A percentile compares a stretch with the other conserved stretches of the same genome.
Conservation (phyloP, 1,140 invertebrate species). For the Tigriopus japonicus region DNA sequence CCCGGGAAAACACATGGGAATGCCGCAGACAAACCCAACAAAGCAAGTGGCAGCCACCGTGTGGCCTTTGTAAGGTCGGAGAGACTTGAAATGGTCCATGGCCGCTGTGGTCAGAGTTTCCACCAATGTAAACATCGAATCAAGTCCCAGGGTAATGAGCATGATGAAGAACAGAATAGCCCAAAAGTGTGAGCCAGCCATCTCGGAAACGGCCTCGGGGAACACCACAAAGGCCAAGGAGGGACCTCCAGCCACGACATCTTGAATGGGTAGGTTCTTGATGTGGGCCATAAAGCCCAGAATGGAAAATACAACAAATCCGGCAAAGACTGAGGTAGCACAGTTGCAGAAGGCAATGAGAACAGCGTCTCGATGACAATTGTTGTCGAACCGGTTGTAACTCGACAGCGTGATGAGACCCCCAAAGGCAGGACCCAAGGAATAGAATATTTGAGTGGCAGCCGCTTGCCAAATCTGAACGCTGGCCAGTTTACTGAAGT, state of each 20-base stretch:
- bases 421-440: slow-evolving; percentile 32
- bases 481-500: slow-evolving; percentile 70
- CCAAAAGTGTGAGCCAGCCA: slow-evolving; percentile 23
- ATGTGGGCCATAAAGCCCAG: slow-evolving; percentile 51
- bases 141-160: slow-evolving; percentile 29
- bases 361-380: slow-evolving; percentile 29
- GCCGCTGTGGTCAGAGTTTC: background rate
- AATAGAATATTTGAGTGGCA: slow-evolving; percentile 34
- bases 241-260: slow-evolving; percentile 16
- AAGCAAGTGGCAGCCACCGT: slow-evolving; percentile 24
- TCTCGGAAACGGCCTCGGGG: slow-evolving; percentile 24
- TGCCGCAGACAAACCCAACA: slow-evolving; percentile 16
- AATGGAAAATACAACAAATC: slow-evolving; percentile 52
- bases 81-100: background rate
- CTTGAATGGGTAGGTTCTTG: background rate
- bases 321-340: slow-evolving; percentile 28
- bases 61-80: background rate
- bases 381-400: slow-evolving; percentile 38
- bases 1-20: slow-evolving; percentile 23
- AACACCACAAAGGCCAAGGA: slow-evolving; percentile 26
- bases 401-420: slow-evolving; percentile 36
- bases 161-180: slow-evolving; percentile 40
- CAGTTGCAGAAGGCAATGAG: slow-evolving; percentile 29
- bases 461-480: slow-evolving; percentile 30
- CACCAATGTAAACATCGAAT: slow-evolving; percentile 25